Evolutionary conservation across 2,113 vertebrate species (phyloP), one percentile per base, ranked within the genome.

Genomic region (Peromyscus maniculatus): DNA sequence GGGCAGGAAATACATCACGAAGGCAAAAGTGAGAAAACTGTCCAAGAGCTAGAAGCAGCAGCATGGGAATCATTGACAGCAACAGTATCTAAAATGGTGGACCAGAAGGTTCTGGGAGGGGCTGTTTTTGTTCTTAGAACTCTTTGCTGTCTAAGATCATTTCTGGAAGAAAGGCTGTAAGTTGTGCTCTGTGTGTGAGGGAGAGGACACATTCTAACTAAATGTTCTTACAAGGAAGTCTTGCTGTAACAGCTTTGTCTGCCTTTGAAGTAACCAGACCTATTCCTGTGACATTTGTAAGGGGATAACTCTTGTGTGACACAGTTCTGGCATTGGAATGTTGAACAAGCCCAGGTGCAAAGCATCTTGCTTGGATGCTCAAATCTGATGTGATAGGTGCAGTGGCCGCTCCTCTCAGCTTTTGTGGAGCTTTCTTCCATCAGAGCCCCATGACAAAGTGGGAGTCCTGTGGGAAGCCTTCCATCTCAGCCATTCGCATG

Each of bases 121-220:
- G 99, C 99, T 87, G 99, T 97, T 9, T 98, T 99, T 59, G 99
- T 99, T 89, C 98, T 99, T 66, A 99, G 99, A 62, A 99, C 99
- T 7, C 94, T 99, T 8, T 99, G 99, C 97, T 99, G 99, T 72
- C 97, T 99, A 69, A 99, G 99, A 89, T 99, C 0, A 99, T 99
- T 91, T 99, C 99, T 64, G 98, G 99, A 80, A 99, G 99, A 98
- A 99, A 99, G 98, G 98, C 99, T 95, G 97, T 99, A 75, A 99
- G 99, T 98, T 99, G 99, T 99, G 99, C 99, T 13, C 99, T 99
- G 98, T 99, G 99, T 33, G 99, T 99, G 97, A 99, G 99, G 91
- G 99, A 99, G 97, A 98, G 99, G 95, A 99, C 99, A 97, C 99
- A 98, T 77, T 99, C 99, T 92, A 99, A 99, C 0, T 99, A 99